A percentile compares a stretch with the other conserved stretches of the same genome.
Evolutionary conservation across 1,140 invertebrate genomes (phyloP).

Genomic region (Spodoptera frugiperda): DNA sequence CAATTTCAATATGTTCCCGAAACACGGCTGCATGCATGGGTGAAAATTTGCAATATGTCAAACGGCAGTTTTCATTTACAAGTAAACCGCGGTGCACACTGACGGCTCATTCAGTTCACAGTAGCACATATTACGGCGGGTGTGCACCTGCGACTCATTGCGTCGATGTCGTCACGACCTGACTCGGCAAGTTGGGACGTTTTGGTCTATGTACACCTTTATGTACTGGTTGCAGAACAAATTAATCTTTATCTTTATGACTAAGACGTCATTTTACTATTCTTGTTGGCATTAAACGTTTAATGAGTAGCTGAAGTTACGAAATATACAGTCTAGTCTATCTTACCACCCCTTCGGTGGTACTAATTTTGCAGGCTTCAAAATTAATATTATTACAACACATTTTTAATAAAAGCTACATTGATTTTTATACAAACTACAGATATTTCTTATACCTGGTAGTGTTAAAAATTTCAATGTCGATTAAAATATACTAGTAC

Average conservation of each 20-base stretch:
- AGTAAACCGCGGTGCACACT: conserved; percentile 30
- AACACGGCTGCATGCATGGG: not conserved
- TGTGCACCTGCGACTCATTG: conserved; percentile 46
- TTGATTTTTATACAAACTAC: too few relatives aligned
- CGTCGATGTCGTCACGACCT: conserved; percentile 44
- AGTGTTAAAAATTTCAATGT: too few relatives aligned
- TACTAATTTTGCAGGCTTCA: too few relatives aligned
- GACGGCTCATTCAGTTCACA: conserved; percentile 30
- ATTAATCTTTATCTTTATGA: not conserved
- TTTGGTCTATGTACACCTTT: conserved; percentile 43
- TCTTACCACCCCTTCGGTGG: too few relatives aligned
- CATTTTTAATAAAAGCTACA: too few relatives aligned
- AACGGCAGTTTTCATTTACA: conserved; percentile 38
- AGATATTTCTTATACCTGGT: too few relatives aligned
- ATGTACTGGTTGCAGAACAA: conserved; percentile 34
- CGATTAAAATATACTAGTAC: too few relatives aligned
- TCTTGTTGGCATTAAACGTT: too few relatives aligned
- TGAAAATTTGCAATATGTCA: conserved; percentile 32
- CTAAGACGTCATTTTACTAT: too few relatives aligned
- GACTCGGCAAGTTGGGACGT: conserved; percentile 46
- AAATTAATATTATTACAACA: too few relatives aligned
- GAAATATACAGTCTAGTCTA: too few relatives aligned
- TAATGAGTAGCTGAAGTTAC: too few relatives aligned
- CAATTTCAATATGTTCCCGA: conserved; percentile 15
- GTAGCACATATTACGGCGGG: conserved; percentile 41